Percentiles rank a stretch among this genome's conserved stretches.
Evolutionary conservation across 2,888 invertebrate species (phyloP).

Genomic region (Melieria crassipennis): DNA sequence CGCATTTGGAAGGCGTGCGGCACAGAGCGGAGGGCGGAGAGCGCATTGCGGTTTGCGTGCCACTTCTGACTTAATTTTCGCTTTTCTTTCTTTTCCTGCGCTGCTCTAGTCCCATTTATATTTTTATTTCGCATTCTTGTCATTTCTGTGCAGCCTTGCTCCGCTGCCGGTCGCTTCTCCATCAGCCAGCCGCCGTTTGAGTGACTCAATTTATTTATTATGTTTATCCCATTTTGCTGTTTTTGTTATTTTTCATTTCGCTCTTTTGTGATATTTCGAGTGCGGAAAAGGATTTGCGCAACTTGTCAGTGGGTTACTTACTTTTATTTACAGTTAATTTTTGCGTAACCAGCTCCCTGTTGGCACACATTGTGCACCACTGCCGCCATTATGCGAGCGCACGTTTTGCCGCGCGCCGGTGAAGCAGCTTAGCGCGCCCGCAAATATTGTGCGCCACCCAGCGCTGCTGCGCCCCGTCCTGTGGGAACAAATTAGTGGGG

Average conservation of each 20-base stretch:
- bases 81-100: neutral
- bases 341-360: neutral
- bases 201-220: conserved; percentile 28
- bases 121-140: conserved; percentile 7
- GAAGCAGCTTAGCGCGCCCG: conserved; percentile 39
- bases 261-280: neutral
- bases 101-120: neutral
- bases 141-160: neutral
- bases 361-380: conserved; percentile 18
- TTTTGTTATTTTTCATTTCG: no score
- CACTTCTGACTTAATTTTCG: neutral
- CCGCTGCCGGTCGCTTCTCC: conserved; percentile 17
- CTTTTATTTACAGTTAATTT: conserved; percentile 25
- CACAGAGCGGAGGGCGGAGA: no score
- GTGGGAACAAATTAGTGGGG: conserved; percentile 13
- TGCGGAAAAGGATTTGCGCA: conserved; percentile 14
- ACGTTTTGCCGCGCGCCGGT: conserved; percentile 38
- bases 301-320: conserved; percentile 18
- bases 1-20: no score
- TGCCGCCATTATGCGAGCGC: conserved; percentile 38
- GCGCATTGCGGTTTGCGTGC: no score
- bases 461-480: no score
- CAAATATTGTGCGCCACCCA: conserved; percentile 41
- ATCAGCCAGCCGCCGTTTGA: conserved; percentile 12
- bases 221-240: conserved; percentile 4